Base-by-base conservation (phyloP, 2,888 invertebrate species). In the Busseola fusca region DNA sequence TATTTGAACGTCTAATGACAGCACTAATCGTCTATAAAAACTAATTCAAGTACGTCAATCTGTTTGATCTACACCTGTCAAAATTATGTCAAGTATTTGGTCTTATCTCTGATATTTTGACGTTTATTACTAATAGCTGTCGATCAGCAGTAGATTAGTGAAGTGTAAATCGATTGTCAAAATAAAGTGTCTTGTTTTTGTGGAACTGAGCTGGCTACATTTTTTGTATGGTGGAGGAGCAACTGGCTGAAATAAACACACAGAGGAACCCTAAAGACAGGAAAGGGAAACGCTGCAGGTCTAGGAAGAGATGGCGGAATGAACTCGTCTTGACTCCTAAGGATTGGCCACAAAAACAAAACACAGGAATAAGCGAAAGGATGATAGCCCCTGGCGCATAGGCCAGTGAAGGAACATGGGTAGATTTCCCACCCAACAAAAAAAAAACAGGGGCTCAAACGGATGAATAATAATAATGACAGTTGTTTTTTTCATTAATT, bases 11-110 rank as follows among this genome's bases (percentile, higher is more conserved):
- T 14, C n/a, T 27, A 45, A 54, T 48, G 27, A 58, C 16, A 58
- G 9, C n/a, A 27, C 7, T n/a, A 21, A 16, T 12, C 2, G 5
- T 30, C 14, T 37, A 9, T 27, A 27, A 57, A 48, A 57, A 14
- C 9, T 6, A 16, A 16, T 34, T 42, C 1, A 14, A n/a, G n/a
- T 42, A 42, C 30, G 3, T 52, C 42, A 37, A 40, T 37, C 14
- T 7, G n/a, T 58, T 45, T 9, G 37, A 45, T 76, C 21, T 50
- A n/a, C 18, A 78, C 30, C 14, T 58, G 56, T 58, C 79, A 62
- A 48, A 54, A 63, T n/a, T 27, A 54, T 48, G 27, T 62, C 52
- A 37, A 64, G 0, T 27, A 54, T 58, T 42, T 25, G 4, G 3
- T 50, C n/a, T 40, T 50, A 54, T 34, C 9, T 71, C n/a, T 52